Evolutionary conservation across 2,797 vertebrate species (phyloP).

Genomic region (Gallinago solitaria): DNA sequence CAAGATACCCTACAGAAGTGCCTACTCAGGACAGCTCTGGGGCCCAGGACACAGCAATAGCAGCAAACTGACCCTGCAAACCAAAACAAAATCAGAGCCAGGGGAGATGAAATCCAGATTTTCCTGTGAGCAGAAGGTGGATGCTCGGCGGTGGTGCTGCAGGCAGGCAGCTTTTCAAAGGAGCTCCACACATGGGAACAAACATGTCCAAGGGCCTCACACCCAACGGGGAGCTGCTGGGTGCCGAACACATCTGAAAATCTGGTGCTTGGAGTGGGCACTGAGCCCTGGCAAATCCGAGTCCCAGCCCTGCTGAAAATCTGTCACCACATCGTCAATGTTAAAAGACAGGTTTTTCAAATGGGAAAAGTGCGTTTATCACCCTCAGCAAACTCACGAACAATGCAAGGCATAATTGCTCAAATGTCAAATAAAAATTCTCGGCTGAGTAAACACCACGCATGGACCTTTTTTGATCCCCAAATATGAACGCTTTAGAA

Average conservation of each 20-base stretch:
- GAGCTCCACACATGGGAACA: constrained; percentile 24
- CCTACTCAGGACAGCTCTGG: not conserved
- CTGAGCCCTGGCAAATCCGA: not conserved
- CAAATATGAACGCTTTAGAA: constrained; percentile 50
- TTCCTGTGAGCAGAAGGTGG: not conserved
- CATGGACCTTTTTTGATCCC: constrained; percentile 55
- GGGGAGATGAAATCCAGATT: constrained; percentile 47
- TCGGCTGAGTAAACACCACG: constrained; percentile 2
- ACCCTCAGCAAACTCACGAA: constrained; percentile 35
- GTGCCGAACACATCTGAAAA: constrained; percentile 16
- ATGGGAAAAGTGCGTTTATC: constrained; percentile 44
- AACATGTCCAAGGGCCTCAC: constrained; percentile 2
- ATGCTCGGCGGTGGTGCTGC: not conserved
- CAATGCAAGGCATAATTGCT: constrained; percentile 39
- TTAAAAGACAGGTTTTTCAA: constrained; percentile 47
- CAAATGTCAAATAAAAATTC: constrained; percentile 64
- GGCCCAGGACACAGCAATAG: not conserved
- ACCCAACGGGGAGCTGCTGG: not conserved
- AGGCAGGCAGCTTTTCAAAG: constrained; percentile 9
- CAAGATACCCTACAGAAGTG: not conserved
- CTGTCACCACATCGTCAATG: constrained; percentile 37
- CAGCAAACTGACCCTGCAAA: not conserved
- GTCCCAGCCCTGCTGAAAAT: constrained; percentile 52
- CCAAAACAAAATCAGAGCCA: not conserved
- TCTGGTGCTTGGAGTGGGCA: not conserved